Evolutionary conservation across 1,140 invertebrate species (phyloP).

Genomic region (Caenorhabditis remanei): DNA sequence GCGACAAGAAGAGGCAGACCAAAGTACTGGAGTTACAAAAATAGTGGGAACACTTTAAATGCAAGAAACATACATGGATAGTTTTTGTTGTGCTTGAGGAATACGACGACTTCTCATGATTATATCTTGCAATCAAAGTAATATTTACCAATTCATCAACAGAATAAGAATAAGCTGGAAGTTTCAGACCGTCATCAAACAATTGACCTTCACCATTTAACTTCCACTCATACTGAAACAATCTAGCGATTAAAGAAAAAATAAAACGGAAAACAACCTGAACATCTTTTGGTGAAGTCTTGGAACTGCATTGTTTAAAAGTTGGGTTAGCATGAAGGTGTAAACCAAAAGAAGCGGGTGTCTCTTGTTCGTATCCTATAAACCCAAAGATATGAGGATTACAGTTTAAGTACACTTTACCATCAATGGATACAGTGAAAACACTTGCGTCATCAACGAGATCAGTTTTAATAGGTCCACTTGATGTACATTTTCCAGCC

Average conservation of each 20-base stretch:
- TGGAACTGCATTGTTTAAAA: constrained; percentile 43
- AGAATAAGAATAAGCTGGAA: constrained; percentile 14
- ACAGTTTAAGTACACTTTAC: neutral
- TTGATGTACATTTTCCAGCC: constrained; percentile 26
- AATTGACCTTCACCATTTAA: constrained; percentile 27
- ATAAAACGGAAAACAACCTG: neutral
- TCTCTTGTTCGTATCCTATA: neutral
- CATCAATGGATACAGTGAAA: constrained; percentile 19
- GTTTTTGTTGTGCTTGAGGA: constrained; percentile 34
- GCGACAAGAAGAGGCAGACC: neutral
- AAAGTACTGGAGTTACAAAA: constrained; percentile 32
- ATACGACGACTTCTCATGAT: constrained; percentile 4
- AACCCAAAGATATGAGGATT: too few species aligned
- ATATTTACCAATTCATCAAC: constrained; percentile 23
- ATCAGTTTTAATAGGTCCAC: neutral
- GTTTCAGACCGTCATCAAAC: constrained; percentile 12
- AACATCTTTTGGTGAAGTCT: constrained; percentile 26
- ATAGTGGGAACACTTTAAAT: neutral
- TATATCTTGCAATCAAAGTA: constrained; percentile 14
- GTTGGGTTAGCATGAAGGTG: constrained; percentile 17
- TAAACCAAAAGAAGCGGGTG: constrained; percentile 20
- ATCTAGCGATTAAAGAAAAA: neutral
- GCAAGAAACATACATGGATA: neutral
- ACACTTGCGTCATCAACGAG: constrained; percentile 31
- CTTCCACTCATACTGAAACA: constrained; percentile 32